A percentile compares a stretch with the other conserved stretches of the same genome.
Conservation (phyloP, 2,888 invertebrate genomes). For the Xanthia togata region DNA sequence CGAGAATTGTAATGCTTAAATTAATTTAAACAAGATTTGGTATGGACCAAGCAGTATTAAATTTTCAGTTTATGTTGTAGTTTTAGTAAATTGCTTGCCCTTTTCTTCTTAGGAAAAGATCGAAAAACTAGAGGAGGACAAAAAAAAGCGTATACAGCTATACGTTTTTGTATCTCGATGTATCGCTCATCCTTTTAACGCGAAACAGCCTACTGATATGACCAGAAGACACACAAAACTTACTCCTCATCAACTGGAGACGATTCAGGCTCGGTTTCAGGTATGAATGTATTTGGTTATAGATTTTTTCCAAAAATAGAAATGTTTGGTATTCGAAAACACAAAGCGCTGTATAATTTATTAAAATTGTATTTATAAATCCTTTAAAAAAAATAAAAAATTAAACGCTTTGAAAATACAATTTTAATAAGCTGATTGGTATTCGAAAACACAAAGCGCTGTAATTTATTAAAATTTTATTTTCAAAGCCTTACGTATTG, state of each 20-base stretch:
- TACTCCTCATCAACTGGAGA: slow-evolving; percentile 98
- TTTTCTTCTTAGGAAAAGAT: slow-evolving; percentile 94
- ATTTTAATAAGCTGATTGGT: too few relatives aligned
- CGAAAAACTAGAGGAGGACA: slow-evolving; percentile 98
- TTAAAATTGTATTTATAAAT: background rate
- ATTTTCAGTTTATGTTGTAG: background rate
- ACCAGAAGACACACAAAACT: slow-evolving; percentile 98
- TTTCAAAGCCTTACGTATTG: background rate
- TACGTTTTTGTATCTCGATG: slow-evolving; percentile 99
- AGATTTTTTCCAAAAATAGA: background rate
- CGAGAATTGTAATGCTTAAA: background rate
- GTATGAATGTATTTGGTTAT: slow-evolving; percentile 83
- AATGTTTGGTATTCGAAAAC: background rate
- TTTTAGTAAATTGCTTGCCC: slow-evolving; percentile 26
- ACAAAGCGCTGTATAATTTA: background rate
- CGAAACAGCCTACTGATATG: slow-evolving; percentile 99
- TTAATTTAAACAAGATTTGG: slow-evolving; percentile 3
- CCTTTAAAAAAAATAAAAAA: too few relatives aligned
- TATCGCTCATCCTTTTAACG: slow-evolving; percentile 99
- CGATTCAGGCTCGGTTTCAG: slow-evolving; percentile 98
- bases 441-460: background rate
- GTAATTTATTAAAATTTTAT: background rate
- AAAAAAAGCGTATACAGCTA: slow-evolving; percentile 97
- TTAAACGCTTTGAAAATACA: too few relatives aligned
- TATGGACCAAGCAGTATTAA: background rate